phyloP scores from a whole-genome alignment of 2,113 vertebrate genomes.

The Thalassarche chlororhynchos region DNA sequence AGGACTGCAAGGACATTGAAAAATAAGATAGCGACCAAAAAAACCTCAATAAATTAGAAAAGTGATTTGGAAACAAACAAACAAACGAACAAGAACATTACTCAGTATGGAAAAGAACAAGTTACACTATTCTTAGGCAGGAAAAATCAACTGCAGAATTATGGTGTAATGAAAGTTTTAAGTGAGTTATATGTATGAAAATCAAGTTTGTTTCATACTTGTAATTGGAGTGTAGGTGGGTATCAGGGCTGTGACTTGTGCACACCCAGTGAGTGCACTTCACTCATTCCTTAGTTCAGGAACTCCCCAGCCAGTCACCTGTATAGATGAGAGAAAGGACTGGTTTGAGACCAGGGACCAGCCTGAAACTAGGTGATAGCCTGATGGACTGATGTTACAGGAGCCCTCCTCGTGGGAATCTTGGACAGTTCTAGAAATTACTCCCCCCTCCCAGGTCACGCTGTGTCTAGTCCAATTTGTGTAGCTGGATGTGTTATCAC shows the following conservation, averaged over 20 bases:
- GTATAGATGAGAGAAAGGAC: background rate
- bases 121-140: background rate
- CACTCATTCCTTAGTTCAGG: background rate
- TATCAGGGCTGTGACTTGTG: background rate
- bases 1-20: background rate
- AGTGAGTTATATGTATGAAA: background rate
- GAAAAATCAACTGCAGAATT: background rate
- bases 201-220: background rate
- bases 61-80: background rate
- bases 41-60: background rate
- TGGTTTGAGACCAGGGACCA: background rate
- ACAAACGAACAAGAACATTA: background rate
- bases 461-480: background rate
- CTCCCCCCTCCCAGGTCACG: accelerated
- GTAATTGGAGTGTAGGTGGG: background rate
- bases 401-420: background rate
- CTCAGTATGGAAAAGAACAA: background rate
- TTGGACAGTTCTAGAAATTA: background rate
- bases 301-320: background rate
- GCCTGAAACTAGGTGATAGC: background rate
- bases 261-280: background rate
- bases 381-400: background rate
- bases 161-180: accelerated
- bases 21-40: background rate
- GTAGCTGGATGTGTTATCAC: background rate